Base-by-base conservation (phyloP, 2,888 invertebrate species). In the Phengaris arion region DNA sequence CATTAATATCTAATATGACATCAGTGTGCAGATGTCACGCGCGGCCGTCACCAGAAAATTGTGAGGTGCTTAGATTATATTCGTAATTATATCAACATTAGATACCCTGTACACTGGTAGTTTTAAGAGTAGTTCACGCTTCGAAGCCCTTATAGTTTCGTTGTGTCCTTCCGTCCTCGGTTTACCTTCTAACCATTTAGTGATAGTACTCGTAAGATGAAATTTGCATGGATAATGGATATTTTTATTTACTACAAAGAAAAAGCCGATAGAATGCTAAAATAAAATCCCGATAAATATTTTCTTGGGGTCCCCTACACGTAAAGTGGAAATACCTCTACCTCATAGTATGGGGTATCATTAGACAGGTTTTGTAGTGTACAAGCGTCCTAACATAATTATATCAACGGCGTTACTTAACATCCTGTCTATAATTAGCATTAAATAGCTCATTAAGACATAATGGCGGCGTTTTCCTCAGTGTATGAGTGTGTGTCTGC, bases 341-440 rank as follows among this genome's bases (percentile, higher is more conserved):
- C 35, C 35, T 35, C 35, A 35, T 35, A 35, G 3, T 35, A 35
- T 35, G 35, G 35, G 35, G 4, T 35, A 35, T 35, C 35, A 35
- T 35, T 35, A 35, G 35, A 35, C 4, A 35, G 2, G 35, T 35
- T 2, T 35, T n/a, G n/a, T 5, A 69, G 54, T 72, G 72, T 72
- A 72, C 12, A 52, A 13, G 72, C 35, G 45, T 35, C 72, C 54
- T 72, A 22, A 72, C 54, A 72, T 89, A 90, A 91, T 91, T 90
- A 90, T 87, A 89, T 87, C 86, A 82, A 83, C 82, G 81, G 72
- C 74, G 84, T 84, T 84, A 84, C 84, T 83, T 82, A 85, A 87
- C 89, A 89, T 92, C 92, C 92, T 89, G 90, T 82, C 83, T 79
- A 83, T 88, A 88, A 92, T 92, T 90, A 92, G 85, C 89, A 90